Conservation (phyloP, 1,140 invertebrate genomes). For the Drosophila micromelanica region DNA sequence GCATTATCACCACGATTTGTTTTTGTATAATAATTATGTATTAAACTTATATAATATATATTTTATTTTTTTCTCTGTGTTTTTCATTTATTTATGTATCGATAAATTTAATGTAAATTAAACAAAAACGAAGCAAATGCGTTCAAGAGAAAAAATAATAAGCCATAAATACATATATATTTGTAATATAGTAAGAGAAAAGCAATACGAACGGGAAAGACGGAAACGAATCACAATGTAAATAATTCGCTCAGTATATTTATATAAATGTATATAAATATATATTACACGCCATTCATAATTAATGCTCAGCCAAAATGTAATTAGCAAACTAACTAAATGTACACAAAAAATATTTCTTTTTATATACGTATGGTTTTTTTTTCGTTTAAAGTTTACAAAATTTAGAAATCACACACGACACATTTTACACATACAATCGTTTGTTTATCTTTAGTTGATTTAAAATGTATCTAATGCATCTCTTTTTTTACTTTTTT, state of each 20-base stretch:
- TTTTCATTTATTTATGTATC: constrained; percentile 16
- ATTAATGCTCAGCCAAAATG: constrained; percentile 39
- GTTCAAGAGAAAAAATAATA: too few species aligned
- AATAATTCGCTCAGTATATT: too few species aligned
- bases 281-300: too few species aligned
- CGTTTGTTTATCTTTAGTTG: constrained; percentile 51
- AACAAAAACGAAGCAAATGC: too few species aligned
- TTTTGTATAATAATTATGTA: constrained; percentile 55
- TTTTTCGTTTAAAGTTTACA: constrained; percentile 53
- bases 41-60: constrained; percentile 58
- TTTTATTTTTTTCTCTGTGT: constrained; percentile 39
- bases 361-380: constrained; percentile 37
- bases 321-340: constrained; percentile 68
- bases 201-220: too few species aligned
- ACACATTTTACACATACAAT: constrained; percentile 73
- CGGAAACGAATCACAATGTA: too few species aligned
- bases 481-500: not conserved
- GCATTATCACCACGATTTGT: constrained; percentile 57
- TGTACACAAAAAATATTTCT: constrained; percentile 50
- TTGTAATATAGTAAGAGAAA: too few species aligned
- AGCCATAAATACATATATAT: too few species aligned
- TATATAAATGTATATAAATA: too few species aligned
- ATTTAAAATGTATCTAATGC: constrained; percentile 35
- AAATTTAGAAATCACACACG: constrained; percentile 74
- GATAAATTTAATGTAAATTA: constrained; percentile 35